These are phyloP conservation scores for Enteromius treurensis DNA, from an alignment of 2,797 vertebrate genomes.

Conservation along the genomic window DNA sequence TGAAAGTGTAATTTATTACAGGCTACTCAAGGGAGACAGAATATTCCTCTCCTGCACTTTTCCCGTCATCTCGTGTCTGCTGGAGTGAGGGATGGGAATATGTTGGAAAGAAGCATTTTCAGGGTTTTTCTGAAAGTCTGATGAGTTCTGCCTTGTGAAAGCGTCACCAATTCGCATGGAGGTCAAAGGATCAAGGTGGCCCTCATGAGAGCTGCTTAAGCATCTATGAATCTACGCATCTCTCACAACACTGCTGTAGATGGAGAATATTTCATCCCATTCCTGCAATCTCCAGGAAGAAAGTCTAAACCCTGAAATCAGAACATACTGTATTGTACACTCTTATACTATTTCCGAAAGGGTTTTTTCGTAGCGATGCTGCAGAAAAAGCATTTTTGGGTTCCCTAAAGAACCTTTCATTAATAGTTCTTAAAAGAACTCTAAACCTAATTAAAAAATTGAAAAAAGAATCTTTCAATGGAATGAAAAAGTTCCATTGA, in stretches of 20 bases:
- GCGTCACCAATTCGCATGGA: slow-evolving; percentile 21
- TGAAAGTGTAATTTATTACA: slow-evolving; percentile 87
- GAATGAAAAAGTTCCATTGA: not conserved
- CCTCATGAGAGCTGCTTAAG: slow-evolving; percentile 33
- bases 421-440: too few species aligned
- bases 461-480: not conserved
- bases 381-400: not conserved
- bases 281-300: not conserved
- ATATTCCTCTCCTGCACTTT: slow-evolving; percentile 78
- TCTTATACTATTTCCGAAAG: not conserved
- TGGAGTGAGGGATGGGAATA: slow-evolving; percentile 80
- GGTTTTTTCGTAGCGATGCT: not conserved
- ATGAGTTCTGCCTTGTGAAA: slow-evolving; percentile 39
- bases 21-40: slow-evolving; percentile 80
- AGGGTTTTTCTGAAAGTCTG: slow-evolving; percentile 54
- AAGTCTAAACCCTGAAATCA: slow-evolving; percentile 11
- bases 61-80: slow-evolving; percentile 77
- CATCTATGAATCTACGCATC: slow-evolving; percentile 9
- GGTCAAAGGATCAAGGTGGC: slow-evolving; percentile 37
- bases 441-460: not conserved
- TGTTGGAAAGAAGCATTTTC: slow-evolving; percentile 66
- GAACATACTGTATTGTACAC: slow-evolving; percentile 1
- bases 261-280: slow-evolving; percentile 31
- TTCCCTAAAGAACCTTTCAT: not conserved
- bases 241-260: slow-evolving; percentile 21